A percentile compares a stretch with the other conserved stretches of the same genome.
Evolutionary conservation across 2,113 vertebrate species (phyloP).

Genomic region (Fregata magnificens): DNA sequence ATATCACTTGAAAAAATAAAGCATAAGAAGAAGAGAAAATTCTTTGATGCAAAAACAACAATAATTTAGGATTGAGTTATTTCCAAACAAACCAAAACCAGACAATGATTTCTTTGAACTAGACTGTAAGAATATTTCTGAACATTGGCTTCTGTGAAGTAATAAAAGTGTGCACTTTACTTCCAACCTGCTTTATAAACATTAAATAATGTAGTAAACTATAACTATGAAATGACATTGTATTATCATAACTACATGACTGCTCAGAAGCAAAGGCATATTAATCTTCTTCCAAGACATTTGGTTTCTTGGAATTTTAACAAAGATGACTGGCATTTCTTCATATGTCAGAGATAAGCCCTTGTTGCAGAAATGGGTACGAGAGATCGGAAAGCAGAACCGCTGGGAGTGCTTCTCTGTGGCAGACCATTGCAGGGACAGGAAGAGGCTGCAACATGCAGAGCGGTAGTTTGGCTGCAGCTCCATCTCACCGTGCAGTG

Average conservation of each 20-base stretch:
- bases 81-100: neutral
- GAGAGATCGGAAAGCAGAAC: neutral
- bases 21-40: neutral
- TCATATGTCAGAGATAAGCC: neutral
- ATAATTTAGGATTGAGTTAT: neutral
- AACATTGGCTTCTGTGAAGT: neutral
- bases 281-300: neutral
- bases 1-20: neutral
- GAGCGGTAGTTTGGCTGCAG: neutral
- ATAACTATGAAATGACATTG: neutral
- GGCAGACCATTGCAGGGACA: neutral
- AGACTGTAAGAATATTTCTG: neutral
- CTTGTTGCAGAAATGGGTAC: neutral
- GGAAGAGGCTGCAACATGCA: neutral
- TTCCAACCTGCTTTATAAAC: neutral
- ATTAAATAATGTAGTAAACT: neutral
- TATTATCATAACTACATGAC: neutral
- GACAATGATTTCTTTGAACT: neutral
- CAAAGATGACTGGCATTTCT: neutral
- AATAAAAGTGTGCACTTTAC: neutral
- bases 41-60: neutral
- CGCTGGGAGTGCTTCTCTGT: neutral
- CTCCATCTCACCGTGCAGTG: rapidly evolving
- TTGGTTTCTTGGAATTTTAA: neutral
- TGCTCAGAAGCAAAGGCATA: neutral